Conservation (phyloP, 2,888 invertebrate species). For the Aplocera efformata region DNA sequence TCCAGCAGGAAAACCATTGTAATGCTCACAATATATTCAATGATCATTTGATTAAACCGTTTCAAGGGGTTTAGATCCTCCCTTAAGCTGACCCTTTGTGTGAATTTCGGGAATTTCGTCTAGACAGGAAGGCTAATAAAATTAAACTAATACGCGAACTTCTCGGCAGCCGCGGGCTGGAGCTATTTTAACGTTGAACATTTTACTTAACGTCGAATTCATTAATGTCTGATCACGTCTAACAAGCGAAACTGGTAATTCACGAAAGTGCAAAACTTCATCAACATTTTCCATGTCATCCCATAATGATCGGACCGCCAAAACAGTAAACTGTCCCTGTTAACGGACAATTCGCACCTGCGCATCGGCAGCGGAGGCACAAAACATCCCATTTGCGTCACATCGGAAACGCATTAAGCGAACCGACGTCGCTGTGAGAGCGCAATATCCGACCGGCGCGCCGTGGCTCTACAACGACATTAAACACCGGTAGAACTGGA, state of each 20-base stretch:
- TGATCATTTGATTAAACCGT: neutral
- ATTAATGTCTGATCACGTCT: no score
- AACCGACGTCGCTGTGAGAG: constrained; percentile 61
- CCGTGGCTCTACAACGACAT: constrained; percentile 25
- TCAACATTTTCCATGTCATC: constrained; percentile 17
- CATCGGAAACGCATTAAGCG: constrained; percentile 75
- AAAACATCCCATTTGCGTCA: constrained; percentile 71
- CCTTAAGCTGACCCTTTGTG: no score
- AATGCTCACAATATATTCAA: neutral
- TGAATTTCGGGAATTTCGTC: no score
- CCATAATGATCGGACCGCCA: constrained; percentile 14
- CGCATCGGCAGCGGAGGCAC: constrained; percentile 36
- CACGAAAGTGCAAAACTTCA: constrained; percentile 8
- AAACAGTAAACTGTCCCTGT: constrained; percentile 35
- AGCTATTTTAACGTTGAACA: no score
- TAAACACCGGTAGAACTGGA: constrained; percentile 12
- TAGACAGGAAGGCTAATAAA: no score
- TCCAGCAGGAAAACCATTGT: neutral
- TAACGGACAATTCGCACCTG: constrained; percentile 43
- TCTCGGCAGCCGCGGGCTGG: no score
- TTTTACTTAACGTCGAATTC: no score
- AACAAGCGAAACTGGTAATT: no score
- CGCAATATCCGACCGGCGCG: constrained; percentile 70
- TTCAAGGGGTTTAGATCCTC: neutral
- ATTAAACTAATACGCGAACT: no score